These are phyloP conservation scores for Takifugu flavidus DNA, from an alignment of 2,113 vertebrate genomes.

Conservation along the genomic window DNA sequence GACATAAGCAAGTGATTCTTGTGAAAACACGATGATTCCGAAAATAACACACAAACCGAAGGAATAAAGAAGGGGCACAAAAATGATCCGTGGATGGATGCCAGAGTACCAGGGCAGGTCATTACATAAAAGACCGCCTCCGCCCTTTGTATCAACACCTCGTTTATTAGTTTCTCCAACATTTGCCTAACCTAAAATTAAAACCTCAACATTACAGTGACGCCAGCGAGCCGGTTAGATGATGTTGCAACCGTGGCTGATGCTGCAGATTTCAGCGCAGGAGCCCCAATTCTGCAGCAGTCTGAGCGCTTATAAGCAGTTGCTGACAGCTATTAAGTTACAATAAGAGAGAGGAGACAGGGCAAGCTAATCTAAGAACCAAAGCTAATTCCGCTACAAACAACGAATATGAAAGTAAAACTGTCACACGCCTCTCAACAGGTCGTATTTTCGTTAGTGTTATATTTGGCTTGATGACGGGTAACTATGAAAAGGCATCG, in stretches of 20 bases:
- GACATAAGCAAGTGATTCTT: too few species aligned
- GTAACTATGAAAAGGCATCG: too few species aligned
- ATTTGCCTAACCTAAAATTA: background rate
- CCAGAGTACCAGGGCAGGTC: constrained; percentile 41
- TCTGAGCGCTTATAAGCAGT: background rate
- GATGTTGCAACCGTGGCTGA: background rate
- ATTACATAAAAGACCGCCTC: constrained; percentile 73
- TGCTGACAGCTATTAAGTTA: background rate
- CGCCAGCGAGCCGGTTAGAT: too few species aligned
- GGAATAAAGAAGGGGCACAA: too few species aligned
- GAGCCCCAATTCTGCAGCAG: constrained; percentile 40
- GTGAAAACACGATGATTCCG: too few species aligned
- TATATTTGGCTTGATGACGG: too few species aligned
- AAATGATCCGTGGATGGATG: too few species aligned
- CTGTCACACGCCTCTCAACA: background rate
- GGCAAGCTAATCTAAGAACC: background rate
- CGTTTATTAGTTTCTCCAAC: background rate
- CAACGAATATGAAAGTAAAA: constrained; percentile 43
- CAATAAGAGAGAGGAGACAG: too few species aligned
- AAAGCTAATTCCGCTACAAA: background rate
- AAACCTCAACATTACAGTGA: background rate
- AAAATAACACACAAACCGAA: too few species aligned
- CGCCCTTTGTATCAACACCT: constrained; percentile 60
- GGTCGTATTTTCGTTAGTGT: background rate
- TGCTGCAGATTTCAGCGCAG: constrained; percentile 47